Base-by-base conservation (phyloP, 2,888 invertebrate species). In the Stenodema calcarata region DNA sequence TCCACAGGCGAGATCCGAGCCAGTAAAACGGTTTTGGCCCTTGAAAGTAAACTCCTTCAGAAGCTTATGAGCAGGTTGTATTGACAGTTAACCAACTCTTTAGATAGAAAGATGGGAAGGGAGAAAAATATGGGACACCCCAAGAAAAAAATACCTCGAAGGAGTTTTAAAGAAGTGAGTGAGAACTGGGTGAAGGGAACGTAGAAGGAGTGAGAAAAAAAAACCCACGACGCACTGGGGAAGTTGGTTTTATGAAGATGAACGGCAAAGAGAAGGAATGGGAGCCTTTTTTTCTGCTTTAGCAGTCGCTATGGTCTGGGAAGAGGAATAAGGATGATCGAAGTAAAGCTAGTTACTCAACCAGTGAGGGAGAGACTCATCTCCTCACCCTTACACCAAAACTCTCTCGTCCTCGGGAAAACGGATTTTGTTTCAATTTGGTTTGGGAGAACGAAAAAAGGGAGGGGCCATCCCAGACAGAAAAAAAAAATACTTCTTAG, bases 381-480 rank as follows among this genome's bases (percentile, higher is more conserved):
- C 76, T 42, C 23, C 18, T 35, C 76, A 14, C 41, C n/a, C 41
- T 76, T 30, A 27, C 42, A 75, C n/a, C 42, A 35, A 35, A 35
- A 16, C 11, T 28, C 35, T 35, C 30, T 75, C 75, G 42, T 75
- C 75, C 12, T 16, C 42, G 2, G 23, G 78, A 54, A 78, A 80
- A 80, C 80, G 54, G 80, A 80, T 80, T 80, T 80, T 80, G 80
- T 80, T 80, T 80, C 80, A 80, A 80, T 80, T 80, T 80, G 78
- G 78, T 42, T 78, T 44, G 78, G 27, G 44, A 18, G n/a, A 78
- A 18, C 23, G 73, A 30, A 73, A 27, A 47, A 80, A 30, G 30
- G 28, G 30, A 42, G 50, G 50, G 50, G 3, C 47, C 27, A 35
- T 4, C 18, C 54, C 50, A 3, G 7, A 47, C 28, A 18, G 27